A percentile compares a stretch with the other conserved stretches of the same genome.
phyloP scores from a whole-genome alignment of 2,797 vertebrate genomes.

The Rousettus madagascariensis region DNA sequence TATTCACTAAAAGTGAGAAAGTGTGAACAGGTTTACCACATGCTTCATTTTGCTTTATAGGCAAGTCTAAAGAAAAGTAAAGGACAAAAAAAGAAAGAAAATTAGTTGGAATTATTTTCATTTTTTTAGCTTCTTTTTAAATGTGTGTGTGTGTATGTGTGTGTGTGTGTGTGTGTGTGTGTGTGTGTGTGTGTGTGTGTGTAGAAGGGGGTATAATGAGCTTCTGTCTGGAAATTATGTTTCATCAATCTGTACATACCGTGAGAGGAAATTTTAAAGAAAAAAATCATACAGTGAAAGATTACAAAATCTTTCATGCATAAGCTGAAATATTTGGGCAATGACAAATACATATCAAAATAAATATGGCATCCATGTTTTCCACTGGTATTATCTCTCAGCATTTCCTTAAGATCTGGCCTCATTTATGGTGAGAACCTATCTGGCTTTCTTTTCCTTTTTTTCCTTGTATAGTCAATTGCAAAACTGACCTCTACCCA shows the following conservation, averaged over 20 bases:
- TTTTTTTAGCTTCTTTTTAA: neutral
- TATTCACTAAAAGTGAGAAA: conserved; percentile 1
- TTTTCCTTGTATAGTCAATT: neutral
- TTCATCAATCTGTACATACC: neutral
- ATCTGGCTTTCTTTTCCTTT: neutral
- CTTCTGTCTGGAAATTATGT: neutral
- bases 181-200: neutral
- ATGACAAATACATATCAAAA: neutral
- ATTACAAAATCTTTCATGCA: neutral
- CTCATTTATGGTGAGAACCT: neutral
- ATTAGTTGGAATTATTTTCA: neutral
- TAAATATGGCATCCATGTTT: neutral
- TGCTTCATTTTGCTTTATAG: neutral
- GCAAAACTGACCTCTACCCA: neutral
- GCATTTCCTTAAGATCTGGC: neutral
- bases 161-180: neutral
- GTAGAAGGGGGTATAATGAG: neutral
- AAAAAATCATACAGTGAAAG: neutral
- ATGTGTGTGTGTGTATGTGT: neutral
- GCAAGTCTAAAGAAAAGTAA: neutral
- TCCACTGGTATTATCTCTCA: neutral
- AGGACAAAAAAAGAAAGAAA: neutral
- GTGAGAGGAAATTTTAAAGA: neutral
- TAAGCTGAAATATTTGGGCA: neutral
- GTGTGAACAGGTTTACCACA: neutral